Evolutionary conservation across 2,113 vertebrate species (phyloP).

Genomic region (Arvicanthis niloticus): DNA sequence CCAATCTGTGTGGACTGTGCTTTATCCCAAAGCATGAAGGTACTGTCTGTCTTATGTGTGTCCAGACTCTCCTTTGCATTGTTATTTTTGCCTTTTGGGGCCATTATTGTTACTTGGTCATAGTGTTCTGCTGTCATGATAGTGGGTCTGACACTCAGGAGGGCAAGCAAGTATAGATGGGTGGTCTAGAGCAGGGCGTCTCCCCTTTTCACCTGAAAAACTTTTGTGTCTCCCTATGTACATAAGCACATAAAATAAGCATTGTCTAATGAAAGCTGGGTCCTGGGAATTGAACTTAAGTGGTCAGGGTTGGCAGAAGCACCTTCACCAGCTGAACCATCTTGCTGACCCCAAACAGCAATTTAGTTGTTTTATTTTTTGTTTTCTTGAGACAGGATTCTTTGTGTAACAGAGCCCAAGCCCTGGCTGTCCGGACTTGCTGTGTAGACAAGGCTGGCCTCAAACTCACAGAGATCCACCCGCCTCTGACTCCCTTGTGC

Average conservation of each 20-base stretch:
- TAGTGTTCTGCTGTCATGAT: too few relatives aligned
- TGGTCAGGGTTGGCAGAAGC: not conserved
- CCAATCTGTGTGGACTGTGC: not conserved
- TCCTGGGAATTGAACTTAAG: not conserved
- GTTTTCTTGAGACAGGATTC: not conserved
- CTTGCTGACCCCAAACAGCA: not conserved
- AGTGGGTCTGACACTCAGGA: not conserved
- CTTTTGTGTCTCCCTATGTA: too few relatives aligned
- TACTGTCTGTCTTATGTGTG: not conserved
- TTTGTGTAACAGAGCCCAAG: not conserved
- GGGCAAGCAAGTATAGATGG: not conserved
- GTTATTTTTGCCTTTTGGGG: not conserved
- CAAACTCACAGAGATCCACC: not conserved
- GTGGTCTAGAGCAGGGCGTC: not conserved
- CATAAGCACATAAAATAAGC: not conserved
- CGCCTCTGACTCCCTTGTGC: not conserved
- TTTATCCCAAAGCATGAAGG: not conserved
- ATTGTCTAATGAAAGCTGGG: not conserved
- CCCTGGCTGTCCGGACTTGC: not conserved
- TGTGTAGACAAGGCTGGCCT: not conserved
- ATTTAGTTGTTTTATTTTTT: too few relatives aligned
- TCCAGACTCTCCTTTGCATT: not conserved
- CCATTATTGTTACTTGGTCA: not conserved
- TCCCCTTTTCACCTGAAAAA: not conserved
- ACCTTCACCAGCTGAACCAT: not conserved